Conservation (phyloP, 2,797 vertebrate genomes). For the Rhynchonycteris naso region DNA sequence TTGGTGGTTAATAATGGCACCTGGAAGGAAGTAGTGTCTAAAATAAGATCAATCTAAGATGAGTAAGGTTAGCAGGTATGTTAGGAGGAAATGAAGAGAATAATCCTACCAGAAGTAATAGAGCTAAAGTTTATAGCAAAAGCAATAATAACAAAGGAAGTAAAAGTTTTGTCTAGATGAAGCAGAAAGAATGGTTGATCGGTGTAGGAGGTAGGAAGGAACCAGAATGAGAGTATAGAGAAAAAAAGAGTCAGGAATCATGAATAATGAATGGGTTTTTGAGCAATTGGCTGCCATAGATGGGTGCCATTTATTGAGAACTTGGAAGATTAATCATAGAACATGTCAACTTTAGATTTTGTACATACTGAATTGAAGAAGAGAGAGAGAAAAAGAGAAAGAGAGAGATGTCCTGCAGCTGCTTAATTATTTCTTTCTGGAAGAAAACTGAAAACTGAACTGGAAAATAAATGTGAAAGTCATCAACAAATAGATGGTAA, state of each 20-base stretch:
- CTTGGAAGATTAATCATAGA: not conserved
- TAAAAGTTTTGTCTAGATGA: not conserved
- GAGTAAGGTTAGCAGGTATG: not conserved
- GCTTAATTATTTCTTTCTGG: not conserved
- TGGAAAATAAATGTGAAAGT: not conserved
- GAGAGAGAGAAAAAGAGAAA: too few species aligned
- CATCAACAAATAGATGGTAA: not conserved
- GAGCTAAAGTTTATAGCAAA: not conserved
- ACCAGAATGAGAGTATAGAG: rapidly evolving
- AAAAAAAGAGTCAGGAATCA: too few species aligned
- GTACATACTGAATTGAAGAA: not conserved
- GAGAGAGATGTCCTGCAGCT: not conserved
- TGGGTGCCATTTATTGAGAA: not conserved
- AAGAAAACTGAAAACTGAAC: not conserved
- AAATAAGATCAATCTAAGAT: not conserved
- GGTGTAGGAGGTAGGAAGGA: not conserved
- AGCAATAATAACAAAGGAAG: not conserved
- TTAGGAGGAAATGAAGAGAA: not conserved
- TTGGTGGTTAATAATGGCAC: not conserved
- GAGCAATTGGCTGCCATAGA: not conserved
- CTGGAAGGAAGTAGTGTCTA: not conserved
- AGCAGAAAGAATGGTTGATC: not conserved
- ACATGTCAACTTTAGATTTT: not conserved
- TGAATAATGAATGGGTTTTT: not conserved
- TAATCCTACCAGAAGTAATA: not conserved